phyloP scores from a whole-genome alignment of 2,797 vertebrate genomes.

The Malurus splendens region DNA sequence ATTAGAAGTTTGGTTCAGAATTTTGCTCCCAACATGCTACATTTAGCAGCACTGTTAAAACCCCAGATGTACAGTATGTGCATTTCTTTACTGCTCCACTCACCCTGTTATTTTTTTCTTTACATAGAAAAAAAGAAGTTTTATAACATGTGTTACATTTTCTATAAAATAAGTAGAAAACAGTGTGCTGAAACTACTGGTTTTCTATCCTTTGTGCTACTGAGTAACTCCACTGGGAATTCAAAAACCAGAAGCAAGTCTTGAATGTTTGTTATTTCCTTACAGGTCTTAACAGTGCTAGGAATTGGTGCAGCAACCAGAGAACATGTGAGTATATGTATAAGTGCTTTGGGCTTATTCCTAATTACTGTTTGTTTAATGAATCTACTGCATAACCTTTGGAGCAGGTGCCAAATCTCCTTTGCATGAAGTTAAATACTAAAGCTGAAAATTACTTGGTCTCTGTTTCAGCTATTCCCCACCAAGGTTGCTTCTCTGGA shows the following conservation, averaged over 20 bases:
- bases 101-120: neutral
- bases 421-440: neutral
- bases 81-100: neutral
- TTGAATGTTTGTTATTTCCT: neutral
- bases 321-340: slow-evolving; percentile 72
- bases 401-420: neutral
- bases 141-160: neutral
- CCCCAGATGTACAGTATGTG: neutral
- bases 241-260: neutral
- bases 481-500: neutral
- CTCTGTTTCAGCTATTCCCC: neutral
- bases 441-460: neutral
- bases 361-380: neutral
- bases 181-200: neutral
- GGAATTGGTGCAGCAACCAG: slow-evolving; percentile 78
- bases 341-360: neutral
- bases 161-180: neutral
- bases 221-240: neutral
- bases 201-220: neutral
- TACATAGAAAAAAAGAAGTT: neutral
- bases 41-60: neutral
- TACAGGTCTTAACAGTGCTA: slow-evolving; percentile 75
- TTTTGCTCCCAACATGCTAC: neutral
- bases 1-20: neutral
- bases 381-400: neutral